Base-by-base conservation (phyloP, 1,140 invertebrate genomes). In the Bicyclus anynana region DNA sequence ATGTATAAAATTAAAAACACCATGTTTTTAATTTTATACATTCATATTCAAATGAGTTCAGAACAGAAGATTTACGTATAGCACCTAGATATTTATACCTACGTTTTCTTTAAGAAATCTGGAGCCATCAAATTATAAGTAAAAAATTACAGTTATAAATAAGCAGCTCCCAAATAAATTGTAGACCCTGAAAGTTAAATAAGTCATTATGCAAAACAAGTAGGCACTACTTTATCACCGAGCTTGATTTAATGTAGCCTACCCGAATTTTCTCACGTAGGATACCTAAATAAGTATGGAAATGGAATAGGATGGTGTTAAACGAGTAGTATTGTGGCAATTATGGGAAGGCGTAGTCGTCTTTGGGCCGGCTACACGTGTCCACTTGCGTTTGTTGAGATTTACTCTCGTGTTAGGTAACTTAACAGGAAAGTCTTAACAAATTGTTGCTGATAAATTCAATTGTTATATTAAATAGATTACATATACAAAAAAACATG, bases 271-370 rank as follows among this genome's bases (percentile, higher is more conserved):
- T 51, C 27, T 46, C 40, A 51, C 40, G 27, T 46, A 46, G 29
- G 38, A 23, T 18, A 47, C 44, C 20, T 27, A 47, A 47, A 47
- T 47, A 47, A 47, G 42, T 52, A 48, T 56, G 48, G 57, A 53
- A 59, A 55, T 42, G 23, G 48, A 40, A 52, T 59, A 58, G 50
- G 23, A 14, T 47, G 35, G 57, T 53, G 42, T 53, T 49, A 49
- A 37, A 18, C 44, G 50, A 72, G 75, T 80, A 76, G 77, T 76
- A 81, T 75, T 66, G 75, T 68, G 70, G 84, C 80, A 83, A 86
- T 87, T 87, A 85, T 84, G 80, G 80, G 70, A 68, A 77, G 67
- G 71, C 65, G 78, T 65, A 80, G 81, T 78, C 80, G 81, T 81
- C 74, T 71, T 69, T 65, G 60, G 66, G 76, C 67, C 62, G 59